Evolutionary conservation across 2,797 vertebrate genomes (phyloP).

Genomic region (Amniataba percoides): DNA sequence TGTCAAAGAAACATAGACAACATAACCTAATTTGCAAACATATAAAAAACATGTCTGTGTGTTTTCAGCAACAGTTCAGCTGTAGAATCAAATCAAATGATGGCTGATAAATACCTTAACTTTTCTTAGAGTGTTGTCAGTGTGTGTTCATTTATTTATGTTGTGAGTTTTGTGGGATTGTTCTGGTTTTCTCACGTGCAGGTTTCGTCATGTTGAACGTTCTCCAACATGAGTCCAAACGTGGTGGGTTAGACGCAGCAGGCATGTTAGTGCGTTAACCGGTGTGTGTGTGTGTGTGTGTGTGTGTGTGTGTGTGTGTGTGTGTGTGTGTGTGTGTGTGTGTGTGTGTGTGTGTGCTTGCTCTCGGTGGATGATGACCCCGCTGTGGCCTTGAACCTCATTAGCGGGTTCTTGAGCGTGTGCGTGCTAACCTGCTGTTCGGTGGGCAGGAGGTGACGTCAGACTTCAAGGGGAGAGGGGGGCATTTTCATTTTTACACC

Average conservation of each 20-base stretch:
- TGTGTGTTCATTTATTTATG: neutral
- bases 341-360: neutral
- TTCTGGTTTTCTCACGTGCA: neutral
- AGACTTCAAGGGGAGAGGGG: slow-evolving; percentile 26
- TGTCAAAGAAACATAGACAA: neutral
- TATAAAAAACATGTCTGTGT: neutral
- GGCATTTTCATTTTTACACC: slow-evolving; percentile 15
- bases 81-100: too few species aligned
- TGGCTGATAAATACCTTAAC: neutral
- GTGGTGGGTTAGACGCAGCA: slow-evolving; percentile 32
- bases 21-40: neutral
- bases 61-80: neutral
- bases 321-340: neutral
- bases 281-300: neutral
- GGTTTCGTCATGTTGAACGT: slow-evolving; percentile 13
- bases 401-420: slow-evolving; percentile 36
- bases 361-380: slow-evolving; percentile 51
- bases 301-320: too few species aligned
- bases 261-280: slow-evolving; percentile 32
- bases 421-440: slow-evolving; percentile 55
- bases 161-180: neutral
- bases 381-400: slow-evolving; percentile 53
- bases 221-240: slow-evolving; percentile 22
- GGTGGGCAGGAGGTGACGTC: slow-evolving; percentile 57
- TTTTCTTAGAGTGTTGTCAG: neutral